Conservation (phyloP, 2,888 invertebrate species). For the Matsumyia berberina region DNA sequence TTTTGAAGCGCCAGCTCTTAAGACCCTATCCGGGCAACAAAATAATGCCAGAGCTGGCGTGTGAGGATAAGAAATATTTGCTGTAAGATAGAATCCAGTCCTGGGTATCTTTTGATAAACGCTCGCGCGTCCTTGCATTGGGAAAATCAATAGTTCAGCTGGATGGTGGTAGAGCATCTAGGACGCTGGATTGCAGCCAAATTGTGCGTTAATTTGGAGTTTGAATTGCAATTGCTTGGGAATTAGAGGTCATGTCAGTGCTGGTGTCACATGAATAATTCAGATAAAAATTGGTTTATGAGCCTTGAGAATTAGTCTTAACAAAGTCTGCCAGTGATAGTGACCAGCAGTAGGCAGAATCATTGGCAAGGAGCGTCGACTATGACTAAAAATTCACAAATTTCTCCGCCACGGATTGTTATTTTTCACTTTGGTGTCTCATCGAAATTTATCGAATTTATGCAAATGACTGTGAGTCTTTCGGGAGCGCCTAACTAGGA, state of each 20-base stretch:
- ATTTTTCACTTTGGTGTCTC: background rate
- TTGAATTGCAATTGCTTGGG: background rate
- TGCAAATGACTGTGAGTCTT: background rate
- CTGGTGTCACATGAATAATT: background rate
- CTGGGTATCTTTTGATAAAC: background rate
- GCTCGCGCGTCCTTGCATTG: background rate
- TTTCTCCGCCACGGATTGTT: background rate
- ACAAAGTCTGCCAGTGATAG: too few relatives aligned
- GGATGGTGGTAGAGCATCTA: too few relatives aligned
- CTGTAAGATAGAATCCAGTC: background rate
- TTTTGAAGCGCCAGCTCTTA: slow-evolving; percentile 13
- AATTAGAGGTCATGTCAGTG: background rate
- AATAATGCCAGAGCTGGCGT: background rate
- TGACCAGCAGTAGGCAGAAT: too few relatives aligned
- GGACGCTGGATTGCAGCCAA: background rate
- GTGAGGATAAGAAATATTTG: slow-evolving; percentile 23
- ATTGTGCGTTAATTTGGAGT: background rate
- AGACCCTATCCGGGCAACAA: background rate
- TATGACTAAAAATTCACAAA: background rate
- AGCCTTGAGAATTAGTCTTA: background rate
- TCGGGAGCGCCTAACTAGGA: background rate
- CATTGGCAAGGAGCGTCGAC: too few relatives aligned
- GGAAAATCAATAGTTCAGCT: slow-evolving; percentile 1
- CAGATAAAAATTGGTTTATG: background rate
- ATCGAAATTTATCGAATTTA: background rate